Base-by-base conservation (phyloP, 2,888 invertebrate genomes). In the Sussaba pulchella region DNA sequence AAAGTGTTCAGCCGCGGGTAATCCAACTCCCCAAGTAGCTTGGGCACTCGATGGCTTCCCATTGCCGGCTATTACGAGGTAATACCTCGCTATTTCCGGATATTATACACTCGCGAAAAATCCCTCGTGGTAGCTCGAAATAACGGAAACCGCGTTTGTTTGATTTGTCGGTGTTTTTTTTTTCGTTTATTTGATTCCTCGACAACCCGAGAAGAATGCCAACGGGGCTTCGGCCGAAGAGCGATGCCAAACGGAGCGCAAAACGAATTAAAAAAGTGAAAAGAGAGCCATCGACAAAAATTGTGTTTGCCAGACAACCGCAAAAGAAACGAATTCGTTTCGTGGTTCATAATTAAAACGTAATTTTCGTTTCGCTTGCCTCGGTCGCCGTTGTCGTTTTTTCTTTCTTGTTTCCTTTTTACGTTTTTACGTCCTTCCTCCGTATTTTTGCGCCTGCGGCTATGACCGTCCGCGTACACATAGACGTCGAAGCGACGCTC, bases 1-100 rank as follows among this genome's bases (percentile, higher is more conserved):
- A 76, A 95, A 96, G 90, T 97, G 97, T 89, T 95, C 95, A 84
- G 95, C 95, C 85, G 94, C 95, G 61, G 96, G 96, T 39, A 96
- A 96, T 92, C 97, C 97, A 12, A 95, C 96, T 63, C 97, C 97
- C 2, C 94, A 95, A 89, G 95, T 97, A 86, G 93, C 94, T 19
- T 97, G 97, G 97, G 93, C 94, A 52, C 93, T 96, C 84, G 96
- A 96, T 89, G 96, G 96, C 61, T 96, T 96, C 91, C 93, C 95
- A 50, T 91, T 96, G 85, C 95, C 96, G 74, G 94, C 93, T 86
- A 94, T 92, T 83, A 91, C 92, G 82, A 92, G 93, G 93, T 93
- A 88, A 85, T 87, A 79, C 57, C 41, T 54, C 73, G 50, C n/a
- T n/a, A 64, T 66, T 57, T 69, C 54, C 57, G 10, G 8, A 14